Evolutionary conservation across 1,140 invertebrate genomes (phyloP), one percentile per base, ranked within the genome.

Genomic region (Belonocnema kinseyi): DNA sequence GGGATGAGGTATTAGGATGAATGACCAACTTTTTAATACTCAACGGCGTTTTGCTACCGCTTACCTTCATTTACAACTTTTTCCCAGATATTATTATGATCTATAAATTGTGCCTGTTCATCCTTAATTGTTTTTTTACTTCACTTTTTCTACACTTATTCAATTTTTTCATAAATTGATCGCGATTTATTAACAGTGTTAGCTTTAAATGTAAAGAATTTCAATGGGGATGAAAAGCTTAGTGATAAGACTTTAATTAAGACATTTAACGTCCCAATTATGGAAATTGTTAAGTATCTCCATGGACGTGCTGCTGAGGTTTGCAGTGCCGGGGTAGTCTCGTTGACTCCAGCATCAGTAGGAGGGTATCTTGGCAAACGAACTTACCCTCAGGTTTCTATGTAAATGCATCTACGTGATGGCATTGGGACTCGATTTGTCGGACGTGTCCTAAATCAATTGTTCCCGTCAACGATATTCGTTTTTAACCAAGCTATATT

Each of bases 271-370:
- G 61, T 46, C 16, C 61, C 61, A 66, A 66, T 66, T 66, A 66
- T 66, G 61, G 61, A 66, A 66, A 66, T 66, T 14, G 33, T 61
- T 66, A 66, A 66, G 61, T 66, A 66, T 66, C 61, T 66, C 61
- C 40, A 33, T n/a, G 61, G 61, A 66, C 61, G 61, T 66, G 61
- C 46, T 66, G 46, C 26, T 16, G 14, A 66, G 58, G 58, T 66
- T 66, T 14, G 10, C 40, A 46, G 40, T 11, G 40, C 0, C 10
- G 10, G 40, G 7, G 40, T 1, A 46, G 7, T 46, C 61, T 66
- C 61, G 26, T 66, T 66, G 33, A 12, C 46, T 33, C 58, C 61
- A 66, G 61, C 26, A 66, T 16, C 26, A 66, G 13, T n/a, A 46
- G 56, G 21, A 26, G 58, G 5, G 19, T 58, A 58, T 58, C 56